Conservation (phyloP, 2,888 invertebrate genomes). For the Miltochrista miniata region DNA sequence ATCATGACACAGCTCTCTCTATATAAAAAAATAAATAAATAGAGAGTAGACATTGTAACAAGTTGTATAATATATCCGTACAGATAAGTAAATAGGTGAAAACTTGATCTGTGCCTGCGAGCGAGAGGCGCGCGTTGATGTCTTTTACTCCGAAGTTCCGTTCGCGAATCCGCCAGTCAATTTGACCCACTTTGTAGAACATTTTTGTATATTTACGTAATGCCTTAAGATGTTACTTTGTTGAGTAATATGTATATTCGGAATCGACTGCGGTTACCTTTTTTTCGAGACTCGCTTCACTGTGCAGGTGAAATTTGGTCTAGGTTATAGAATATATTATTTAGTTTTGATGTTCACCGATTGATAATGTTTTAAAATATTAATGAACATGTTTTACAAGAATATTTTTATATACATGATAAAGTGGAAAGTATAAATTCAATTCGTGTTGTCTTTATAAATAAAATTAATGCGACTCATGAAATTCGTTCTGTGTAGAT, state of each 20-base stretch:
- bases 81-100: conserved; percentile 48
- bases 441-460: not conserved
- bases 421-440: not conserved
- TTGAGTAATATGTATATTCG: conserved; percentile 41
- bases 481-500: not conserved
- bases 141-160: conserved; percentile 38
- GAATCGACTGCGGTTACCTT: conserved; percentile 1
- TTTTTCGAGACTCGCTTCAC: conserved; percentile 10
- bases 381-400: not conserved
- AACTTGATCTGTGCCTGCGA: conserved; percentile 34
- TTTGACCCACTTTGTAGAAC: conserved; percentile 44
- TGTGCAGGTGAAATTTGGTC: conserved; percentile 26
- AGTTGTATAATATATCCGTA: conserved; percentile 30
- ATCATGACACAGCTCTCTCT: conserved; percentile 6
- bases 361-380: not conserved
- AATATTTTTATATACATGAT: not conserved
- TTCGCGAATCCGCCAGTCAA: conserved; percentile 37
- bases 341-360: not conserved
- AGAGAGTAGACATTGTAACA: conserved; percentile 29
- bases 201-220: conserved; percentile 47
- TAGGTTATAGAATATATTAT: conserved; percentile 3
- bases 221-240: conserved; percentile 37
- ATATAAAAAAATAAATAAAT: conserved; percentile 11
- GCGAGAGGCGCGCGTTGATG: conserved; percentile 41
- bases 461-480: not conserved